Evolutionary conservation across 2,888 invertebrate genomes (phyloP).

Genomic region (Trichopria drosophilae): DNA sequence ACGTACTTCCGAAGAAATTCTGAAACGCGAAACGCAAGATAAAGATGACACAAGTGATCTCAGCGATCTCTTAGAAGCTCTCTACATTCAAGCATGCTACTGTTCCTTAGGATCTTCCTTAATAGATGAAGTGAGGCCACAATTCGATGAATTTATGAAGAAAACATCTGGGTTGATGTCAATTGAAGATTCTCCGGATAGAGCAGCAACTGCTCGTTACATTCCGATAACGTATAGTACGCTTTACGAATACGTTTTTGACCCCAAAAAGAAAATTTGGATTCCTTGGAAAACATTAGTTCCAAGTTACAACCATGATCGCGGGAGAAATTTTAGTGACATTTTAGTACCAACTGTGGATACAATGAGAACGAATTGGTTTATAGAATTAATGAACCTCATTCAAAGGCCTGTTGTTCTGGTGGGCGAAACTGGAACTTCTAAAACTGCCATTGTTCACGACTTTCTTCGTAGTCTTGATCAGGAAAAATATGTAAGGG

Average conservation of each 20-base stretch:
- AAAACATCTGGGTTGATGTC: conserved; percentile 71
- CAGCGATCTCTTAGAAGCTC: conserved; percentile 48
- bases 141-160: conserved; percentile 82
- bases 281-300: conserved; percentile 84
- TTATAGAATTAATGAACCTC: conserved; percentile 76
- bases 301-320: conserved; percentile 74
- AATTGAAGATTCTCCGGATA: conserved; percentile 67
- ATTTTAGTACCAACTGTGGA: conserved; percentile 90
- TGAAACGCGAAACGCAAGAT: not conserved
- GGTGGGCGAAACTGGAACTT: conserved; percentile 90
- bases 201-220: conserved; percentile 70
- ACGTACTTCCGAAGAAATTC: conserved; percentile 25
- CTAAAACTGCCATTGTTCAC: conserved; percentile 86
- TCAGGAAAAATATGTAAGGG: conserved; percentile 68
- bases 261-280: conserved; percentile 71
- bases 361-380: conserved; percentile 78
- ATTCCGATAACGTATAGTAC: conserved; percentile 73
- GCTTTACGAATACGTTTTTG: conserved; percentile 82
- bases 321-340: conserved; percentile 71
- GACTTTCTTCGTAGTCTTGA: conserved; percentile 77
- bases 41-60: conserved; percentile 29
- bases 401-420: conserved; percentile 79
- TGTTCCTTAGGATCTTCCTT: conserved; percentile 84
- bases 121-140: conserved; percentile 67
- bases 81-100: conserved; percentile 70